phyloP scores from a whole-genome alignment of 92 coral and sea anemone species.

The Desmophyllum pertusum region DNA sequence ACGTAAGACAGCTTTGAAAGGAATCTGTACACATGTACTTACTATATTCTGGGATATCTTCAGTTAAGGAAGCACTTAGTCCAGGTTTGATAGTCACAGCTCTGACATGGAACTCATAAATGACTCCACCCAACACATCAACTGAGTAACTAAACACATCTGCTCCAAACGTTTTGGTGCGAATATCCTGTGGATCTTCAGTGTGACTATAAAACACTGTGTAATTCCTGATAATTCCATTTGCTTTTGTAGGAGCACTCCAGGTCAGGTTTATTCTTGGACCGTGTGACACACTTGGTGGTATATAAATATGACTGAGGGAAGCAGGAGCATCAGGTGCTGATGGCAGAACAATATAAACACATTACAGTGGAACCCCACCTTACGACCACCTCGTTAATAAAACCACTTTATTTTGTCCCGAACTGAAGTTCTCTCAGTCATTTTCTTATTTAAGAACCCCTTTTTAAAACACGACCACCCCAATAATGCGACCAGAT shows the following conservation, averaged over 20 bases:
- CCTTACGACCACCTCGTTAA: too few species aligned
- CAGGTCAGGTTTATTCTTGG: conserved; percentile 36
- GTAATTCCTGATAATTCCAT: conserved; percentile 37
- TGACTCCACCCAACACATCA: conserved; percentile 23
- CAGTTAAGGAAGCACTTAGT: not conserved
- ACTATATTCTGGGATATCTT: not conserved
- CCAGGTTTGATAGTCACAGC: conserved; percentile 21
- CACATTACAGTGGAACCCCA: too few species aligned
- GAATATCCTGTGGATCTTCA: not conserved
- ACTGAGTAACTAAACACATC: not conserved
- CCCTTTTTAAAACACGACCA: too few species aligned
- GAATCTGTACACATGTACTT: not conserved
- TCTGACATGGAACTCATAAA: not conserved
- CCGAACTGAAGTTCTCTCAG: too few species aligned
- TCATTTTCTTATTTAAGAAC: too few species aligned
- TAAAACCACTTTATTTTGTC: too few species aligned
- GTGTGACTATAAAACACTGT: conserved; percentile 2
- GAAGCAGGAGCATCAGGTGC: not conserved
- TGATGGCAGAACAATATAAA: too few species aligned
- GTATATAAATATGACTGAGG: not conserved
- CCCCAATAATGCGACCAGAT: too few species aligned
- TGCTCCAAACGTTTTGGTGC: not conserved
- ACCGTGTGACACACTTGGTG: conserved; percentile 2
- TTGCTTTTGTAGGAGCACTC: conserved; percentile 18
- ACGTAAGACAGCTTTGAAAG: not conserved